Evolutionary conservation across 1,140 invertebrate species (phyloP), one percentile per base, ranked within the genome.

Genomic region (Drosophila subobscura): DNA sequence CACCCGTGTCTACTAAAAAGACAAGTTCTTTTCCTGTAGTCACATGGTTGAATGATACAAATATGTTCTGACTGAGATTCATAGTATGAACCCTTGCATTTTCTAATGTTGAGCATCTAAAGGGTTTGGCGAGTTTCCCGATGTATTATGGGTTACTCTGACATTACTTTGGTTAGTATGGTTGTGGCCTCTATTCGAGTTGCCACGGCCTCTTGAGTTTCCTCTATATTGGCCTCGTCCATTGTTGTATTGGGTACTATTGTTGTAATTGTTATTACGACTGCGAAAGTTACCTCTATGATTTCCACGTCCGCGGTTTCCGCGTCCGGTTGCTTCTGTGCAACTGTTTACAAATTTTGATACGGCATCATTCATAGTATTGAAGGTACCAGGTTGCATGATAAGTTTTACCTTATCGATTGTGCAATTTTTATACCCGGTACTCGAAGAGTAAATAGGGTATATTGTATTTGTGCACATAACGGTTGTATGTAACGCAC

Each of bases 271-370:
- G n/a, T 53, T 41, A 14, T 53, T 16, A 20, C 14, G 4, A 29
- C 42, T 8, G 29, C 53, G 14, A 56, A 5, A 45, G 14, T 49
- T 52, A 25, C 44, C 60, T 40, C 42, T 42, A 10, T 16, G 4
- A 33, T 44, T 44, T 42, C 25, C 29, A 29, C 33, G 33, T 44
- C 63, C 14, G 14, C 16, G 33, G 10, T 37, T 59, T 46, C 12
- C 10, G 2, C 25, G 55, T 23, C 54, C 61, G 8, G 60, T 66
- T 49, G 50, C 22, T 27, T 61, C 70, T 3, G 63, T 61, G 56
- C 50, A 72, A 67, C 63, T 73, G 25, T 60, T 67, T 12, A 73
- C 42, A 25, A 70, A 70, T 23, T 63, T 74, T 0, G n/a, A 67
- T 6, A 67, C 6, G 6, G 44, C 55, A 4, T 54, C 47, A 37